phyloP scores from a whole-genome alignment of 1,140 invertebrate species.

The Procambarus clarkii region DNA sequence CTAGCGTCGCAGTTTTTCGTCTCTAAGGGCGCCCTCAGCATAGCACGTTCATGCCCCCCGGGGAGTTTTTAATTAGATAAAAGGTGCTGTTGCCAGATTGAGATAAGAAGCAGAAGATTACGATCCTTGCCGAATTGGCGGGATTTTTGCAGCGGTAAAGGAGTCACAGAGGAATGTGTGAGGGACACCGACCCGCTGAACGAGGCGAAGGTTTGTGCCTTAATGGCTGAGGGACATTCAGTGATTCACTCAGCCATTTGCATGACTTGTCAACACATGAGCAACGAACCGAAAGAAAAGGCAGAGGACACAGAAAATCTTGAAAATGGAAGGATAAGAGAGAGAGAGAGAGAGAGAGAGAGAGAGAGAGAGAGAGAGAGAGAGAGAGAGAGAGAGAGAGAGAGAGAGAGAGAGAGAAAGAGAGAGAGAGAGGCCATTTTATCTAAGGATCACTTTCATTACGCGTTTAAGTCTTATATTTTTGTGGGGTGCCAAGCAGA shows the following conservation, averaged over 20 bases:
- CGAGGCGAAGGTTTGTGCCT: neutral
- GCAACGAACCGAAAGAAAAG: neutral
- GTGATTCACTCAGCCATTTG: too few species aligned
- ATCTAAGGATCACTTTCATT: too few species aligned
- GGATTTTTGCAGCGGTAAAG: neutral
- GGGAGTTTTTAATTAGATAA: constrained; percentile 37
- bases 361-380: too few species aligned
- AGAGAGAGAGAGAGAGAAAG: too few species aligned
- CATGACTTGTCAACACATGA: too few species aligned
- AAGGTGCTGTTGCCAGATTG: constrained; percentile 33
- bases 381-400: too few species aligned
- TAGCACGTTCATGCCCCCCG: neutral
- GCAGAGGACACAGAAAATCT: neutral
- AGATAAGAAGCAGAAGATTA: constrained; percentile 13
- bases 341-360: too few species aligned
- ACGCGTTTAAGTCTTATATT: too few species aligned
- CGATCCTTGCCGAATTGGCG: neutral
- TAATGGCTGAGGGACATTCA: too few species aligned
- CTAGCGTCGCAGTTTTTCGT: neutral
- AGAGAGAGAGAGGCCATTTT: too few species aligned
- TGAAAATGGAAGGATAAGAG: too few species aligned
- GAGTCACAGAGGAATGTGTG: neutral
- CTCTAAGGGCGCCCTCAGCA: neutral
- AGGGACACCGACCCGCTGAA: neutral
- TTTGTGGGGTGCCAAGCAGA: too few species aligned